These are phyloP conservation scores for Theristicus caerulescens DNA, from an alignment of 2,113 vertebrate genomes.

Conservation along the genomic window DNA sequence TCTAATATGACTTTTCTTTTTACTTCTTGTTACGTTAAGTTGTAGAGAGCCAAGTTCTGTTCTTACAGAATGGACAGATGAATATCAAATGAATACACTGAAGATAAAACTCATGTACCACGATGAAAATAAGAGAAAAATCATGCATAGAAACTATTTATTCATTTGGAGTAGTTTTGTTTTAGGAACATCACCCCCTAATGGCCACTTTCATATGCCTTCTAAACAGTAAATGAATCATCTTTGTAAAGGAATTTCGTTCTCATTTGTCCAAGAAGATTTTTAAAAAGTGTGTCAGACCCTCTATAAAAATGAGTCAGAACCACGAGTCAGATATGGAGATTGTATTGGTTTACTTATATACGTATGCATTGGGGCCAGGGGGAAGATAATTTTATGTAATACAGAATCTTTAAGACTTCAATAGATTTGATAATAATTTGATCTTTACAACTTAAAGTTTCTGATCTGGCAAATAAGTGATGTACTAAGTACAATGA, in stretches of 20 bases:
- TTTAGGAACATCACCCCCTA: not conserved
- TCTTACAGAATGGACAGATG: not conserved
- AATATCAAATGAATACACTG: not conserved
- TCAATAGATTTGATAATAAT: not conserved
- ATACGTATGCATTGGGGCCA: not conserved
- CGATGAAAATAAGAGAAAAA: not conserved
- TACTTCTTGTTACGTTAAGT: not conserved
- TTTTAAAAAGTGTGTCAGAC: not conserved
- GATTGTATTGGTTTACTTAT: conserved; percentile 21
- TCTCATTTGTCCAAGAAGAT: not conserved
- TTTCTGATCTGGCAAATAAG: not conserved
- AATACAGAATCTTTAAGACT: not conserved
- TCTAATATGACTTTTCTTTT: not conserved
- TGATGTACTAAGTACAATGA: not conserved
- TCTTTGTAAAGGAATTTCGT: not conserved
- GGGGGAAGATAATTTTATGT: not conserved
- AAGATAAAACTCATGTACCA: not conserved
- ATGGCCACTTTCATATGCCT: not conserved
- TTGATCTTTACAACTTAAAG: not conserved
- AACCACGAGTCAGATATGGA: not conserved
- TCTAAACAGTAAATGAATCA: not conserved
- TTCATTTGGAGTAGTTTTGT: conserved; percentile 22
- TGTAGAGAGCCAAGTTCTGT: not conserved
- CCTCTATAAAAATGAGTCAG: conserved; percentile 13
- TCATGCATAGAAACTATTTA: not conserved